These are phyloP conservation scores for Panagrolaimus sp. DNA, from an alignment of 1,140 invertebrate genomes.

Conservation along the genomic window DNA sequence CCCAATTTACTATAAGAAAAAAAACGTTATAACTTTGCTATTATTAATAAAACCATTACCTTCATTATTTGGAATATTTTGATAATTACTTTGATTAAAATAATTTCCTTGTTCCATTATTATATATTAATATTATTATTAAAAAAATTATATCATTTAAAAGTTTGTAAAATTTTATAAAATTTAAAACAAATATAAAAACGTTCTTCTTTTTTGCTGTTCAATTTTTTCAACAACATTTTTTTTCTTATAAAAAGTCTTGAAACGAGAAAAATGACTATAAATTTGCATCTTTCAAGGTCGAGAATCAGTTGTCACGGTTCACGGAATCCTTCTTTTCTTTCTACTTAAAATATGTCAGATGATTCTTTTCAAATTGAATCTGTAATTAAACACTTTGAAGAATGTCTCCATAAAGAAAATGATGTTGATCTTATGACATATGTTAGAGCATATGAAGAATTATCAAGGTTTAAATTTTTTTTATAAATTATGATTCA, in stretches of 20 bases:
- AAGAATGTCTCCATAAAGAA: slow-evolving; percentile 4
- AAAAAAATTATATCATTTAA: no score
- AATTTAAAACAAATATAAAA: no score
- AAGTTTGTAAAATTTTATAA: no score
- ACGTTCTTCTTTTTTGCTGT: no score
- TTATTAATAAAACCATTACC: background rate
- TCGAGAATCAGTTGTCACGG: no score
- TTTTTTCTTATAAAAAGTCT: no score
- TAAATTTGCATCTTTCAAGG: no score
- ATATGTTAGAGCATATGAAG: slow-evolving; percentile 25
- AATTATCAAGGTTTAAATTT: slow-evolving; percentile 20
- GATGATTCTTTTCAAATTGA: background rate
- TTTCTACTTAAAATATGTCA: no score
- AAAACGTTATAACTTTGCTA: background rate
- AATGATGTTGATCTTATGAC: slow-evolving; percentile 21
- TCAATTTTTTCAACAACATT: no score
- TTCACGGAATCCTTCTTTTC: no score
- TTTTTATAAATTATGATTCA: background rate
- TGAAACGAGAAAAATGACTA: no score
- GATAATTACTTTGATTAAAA: slow-evolving; percentile 4
- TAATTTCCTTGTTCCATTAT: slow-evolving; percentile 15
- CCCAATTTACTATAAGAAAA: slow-evolving; percentile 1
- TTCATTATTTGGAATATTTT: slow-evolving; percentile 6
- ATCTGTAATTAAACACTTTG: slow-evolving; percentile 14
- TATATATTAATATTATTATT: background rate